Conservation (phyloP, 2,888 invertebrate species). For the Trichogramma evanescens region DNA sequence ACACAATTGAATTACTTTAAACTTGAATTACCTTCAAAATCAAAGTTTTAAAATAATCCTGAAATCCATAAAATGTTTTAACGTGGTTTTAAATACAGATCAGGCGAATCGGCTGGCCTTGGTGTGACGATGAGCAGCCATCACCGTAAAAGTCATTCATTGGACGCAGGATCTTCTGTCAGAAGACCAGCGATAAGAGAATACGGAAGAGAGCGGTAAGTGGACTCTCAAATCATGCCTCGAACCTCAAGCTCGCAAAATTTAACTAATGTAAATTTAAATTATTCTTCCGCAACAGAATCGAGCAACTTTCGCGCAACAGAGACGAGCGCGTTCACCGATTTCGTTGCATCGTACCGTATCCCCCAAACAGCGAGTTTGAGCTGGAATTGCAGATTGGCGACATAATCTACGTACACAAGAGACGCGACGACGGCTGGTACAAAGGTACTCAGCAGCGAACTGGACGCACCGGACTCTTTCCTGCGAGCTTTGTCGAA, state of each 20-base stretch:
- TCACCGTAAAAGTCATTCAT: constrained; percentile 76
- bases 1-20: background rate
- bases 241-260: background rate
- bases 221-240: too few relatives aligned
- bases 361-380: constrained; percentile 89
- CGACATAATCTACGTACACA: constrained; percentile 84
- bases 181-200: background rate
- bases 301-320: too few relatives aligned
- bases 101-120: constrained; percentile 37
- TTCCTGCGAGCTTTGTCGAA: constrained; percentile 91
- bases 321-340: constrained; percentile 53
- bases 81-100: constrained; percentile 28
- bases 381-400: constrained; percentile 85
- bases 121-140: constrained; percentile 45
- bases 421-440: constrained; percentile 92
- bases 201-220: background rate
- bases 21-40: background rate
- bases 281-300: constrained; percentile 14
- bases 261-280: background rate
- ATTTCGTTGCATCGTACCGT: constrained; percentile 87
- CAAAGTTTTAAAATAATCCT: background rate
- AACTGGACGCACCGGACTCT: constrained; percentile 87
- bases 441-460: constrained; percentile 86
- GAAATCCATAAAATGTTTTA: background rate
- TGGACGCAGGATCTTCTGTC: constrained; percentile 59